Base-by-base conservation (phyloP, 2,797 vertebrate species). In the Clamator glandarius region DNA sequence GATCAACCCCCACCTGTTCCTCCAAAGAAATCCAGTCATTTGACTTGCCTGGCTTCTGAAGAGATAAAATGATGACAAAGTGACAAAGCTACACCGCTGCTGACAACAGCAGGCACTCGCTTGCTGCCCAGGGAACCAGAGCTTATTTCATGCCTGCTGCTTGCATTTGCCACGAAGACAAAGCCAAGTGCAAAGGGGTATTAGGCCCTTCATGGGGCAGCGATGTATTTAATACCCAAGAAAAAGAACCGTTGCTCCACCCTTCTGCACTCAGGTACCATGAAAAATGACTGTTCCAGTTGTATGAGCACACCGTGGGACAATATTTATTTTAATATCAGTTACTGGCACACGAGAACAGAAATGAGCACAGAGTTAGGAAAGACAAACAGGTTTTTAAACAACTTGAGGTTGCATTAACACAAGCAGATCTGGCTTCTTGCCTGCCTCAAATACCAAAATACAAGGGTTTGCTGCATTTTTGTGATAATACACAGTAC, bases 1-100 rank as follows among this genome's bases (percentile, higher is more conserved):
- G 42, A 78, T 84, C 83, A 75, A 46, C 9, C 28, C 54, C 50
- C 77, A 95, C 52, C 81, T 89, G 90, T 20, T 84, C 77, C 92
- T 36, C 1, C 55, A 16, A 15, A 12, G 11, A 48, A 90, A 69
- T 20, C 39, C 17, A n/a, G 87, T 18, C 70, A 93, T 41, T 46
- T 23, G 74, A 93, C 62, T 68, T 70, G 6, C 54, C 55, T 0
- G 1, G 76, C 76, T 78, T 18, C 77, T 18, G 36, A 36, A 48
- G 48, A 66, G 63, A 72, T 6, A 46, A 44, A 68, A 12, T 0
- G 0, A 33, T 19, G 84, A 54, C 39, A 51, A 50, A 62, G 26
- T 63, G 63, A 48, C 52, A 58, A 72, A 78, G 82, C 41, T 35
- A 31, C 50, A 21, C 1, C 85, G 67, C 61, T 52, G 76, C 73